A percentile compares a stretch with the other conserved stretches of the same genome.
phyloP scores from a whole-genome alignment of 2,888 invertebrate genomes.

The Pollenia angustigena region DNA sequence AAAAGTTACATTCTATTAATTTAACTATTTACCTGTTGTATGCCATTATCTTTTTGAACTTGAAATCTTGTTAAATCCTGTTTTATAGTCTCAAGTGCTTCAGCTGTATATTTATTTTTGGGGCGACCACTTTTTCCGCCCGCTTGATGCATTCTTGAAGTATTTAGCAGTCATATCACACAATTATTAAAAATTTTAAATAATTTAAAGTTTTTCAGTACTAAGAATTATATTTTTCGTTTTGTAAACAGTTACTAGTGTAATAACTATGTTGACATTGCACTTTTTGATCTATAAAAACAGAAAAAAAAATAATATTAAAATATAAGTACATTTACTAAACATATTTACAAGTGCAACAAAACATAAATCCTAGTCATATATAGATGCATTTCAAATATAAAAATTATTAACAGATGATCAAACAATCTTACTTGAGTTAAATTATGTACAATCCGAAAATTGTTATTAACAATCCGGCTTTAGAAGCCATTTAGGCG shows the following conservation, averaged over 20 bases:
- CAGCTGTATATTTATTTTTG: slow-evolving; percentile 84
- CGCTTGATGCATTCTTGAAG: slow-evolving; percentile 84
- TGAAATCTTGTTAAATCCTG: slow-evolving; percentile 84
- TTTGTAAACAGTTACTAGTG: not conserved
- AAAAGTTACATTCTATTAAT: not conserved
- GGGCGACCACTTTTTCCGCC: slow-evolving; percentile 85
- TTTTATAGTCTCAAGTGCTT: slow-evolving; percentile 84
- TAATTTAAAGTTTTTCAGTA: slow-evolving; percentile 31
- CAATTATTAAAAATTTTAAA: slow-evolving; percentile 74
- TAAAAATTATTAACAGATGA: too few species aligned
- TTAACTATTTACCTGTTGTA: slow-evolving; percentile 81
- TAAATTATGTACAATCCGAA: too few species aligned
- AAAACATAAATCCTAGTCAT: not conserved
- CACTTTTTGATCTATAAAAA: slow-evolving; percentile 36
- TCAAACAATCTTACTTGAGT: too few species aligned
- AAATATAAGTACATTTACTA: not conserved
- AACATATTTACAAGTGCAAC: not conserved
- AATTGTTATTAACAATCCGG: too few species aligned
- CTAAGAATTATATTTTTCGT: not conserved
- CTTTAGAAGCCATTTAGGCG: too few species aligned
- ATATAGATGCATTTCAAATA: too few species aligned
- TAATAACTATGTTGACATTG: not conserved
- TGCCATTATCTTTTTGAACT: slow-evolving; percentile 84
- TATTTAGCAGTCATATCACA: slow-evolving; percentile 84
- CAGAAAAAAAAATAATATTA: slow-evolving; percentile 1